Evolutionary conservation across 2,797 vertebrate genomes (phyloP).

Genomic region (Xenops minutus): DNA sequence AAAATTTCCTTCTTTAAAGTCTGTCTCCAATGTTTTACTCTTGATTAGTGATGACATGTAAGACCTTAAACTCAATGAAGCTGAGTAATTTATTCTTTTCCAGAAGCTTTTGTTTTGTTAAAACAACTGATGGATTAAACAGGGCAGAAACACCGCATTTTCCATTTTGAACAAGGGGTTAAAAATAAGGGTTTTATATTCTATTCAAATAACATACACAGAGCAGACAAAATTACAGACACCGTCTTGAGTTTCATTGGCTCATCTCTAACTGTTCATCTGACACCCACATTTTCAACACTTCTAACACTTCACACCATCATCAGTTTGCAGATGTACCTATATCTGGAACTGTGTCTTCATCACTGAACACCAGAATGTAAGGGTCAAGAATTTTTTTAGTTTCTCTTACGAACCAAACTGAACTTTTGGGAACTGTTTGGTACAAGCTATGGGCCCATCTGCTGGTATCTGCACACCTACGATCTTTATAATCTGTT

Average conservation of each 20-base stretch:
- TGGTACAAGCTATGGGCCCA: neutral
- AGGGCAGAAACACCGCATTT: neutral
- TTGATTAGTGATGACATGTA: neutral
- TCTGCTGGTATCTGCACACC: neutral
- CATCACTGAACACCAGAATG: neutral
- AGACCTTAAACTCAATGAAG: neutral
- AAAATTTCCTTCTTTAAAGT: neutral
- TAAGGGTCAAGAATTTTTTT: neutral
- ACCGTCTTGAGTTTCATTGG: neutral
- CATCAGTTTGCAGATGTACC: neutral
- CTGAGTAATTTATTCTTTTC: neutral
- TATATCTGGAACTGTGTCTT: slow-evolving; percentile 12
- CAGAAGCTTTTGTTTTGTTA: neutral
- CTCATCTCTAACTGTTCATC: neutral
- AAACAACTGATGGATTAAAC: neutral
- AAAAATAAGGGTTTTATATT: neutral
- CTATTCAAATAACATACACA: neutral
- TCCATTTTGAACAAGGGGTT: neutral
- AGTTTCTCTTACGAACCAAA: neutral
- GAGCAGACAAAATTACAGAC: neutral
- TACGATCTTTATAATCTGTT: neutral
- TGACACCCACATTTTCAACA: slow-evolving; percentile 48
- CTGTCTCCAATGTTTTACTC: neutral
- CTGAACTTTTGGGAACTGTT: neutral
- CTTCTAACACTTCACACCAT: neutral